Percentiles rank a stretch among this genome's conserved stretches.
Evolutionary conservation across 2,797 vertebrate genomes (phyloP).

Genomic region (Urocyon cinereoargenteus): DNA sequence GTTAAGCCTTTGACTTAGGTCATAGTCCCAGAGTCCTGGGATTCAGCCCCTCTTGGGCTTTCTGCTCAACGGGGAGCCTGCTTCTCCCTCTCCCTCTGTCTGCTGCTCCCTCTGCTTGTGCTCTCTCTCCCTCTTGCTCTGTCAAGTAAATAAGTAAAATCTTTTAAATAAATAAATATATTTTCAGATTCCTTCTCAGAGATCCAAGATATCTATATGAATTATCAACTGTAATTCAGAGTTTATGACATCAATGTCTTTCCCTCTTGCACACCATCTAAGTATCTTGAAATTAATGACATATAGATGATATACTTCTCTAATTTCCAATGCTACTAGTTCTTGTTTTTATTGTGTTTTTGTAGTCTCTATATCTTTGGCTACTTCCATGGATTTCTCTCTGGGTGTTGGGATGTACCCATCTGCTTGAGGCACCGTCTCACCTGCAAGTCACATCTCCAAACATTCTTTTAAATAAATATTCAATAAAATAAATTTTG

Average conservation of each 20-base stretch:
- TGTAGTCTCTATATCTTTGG: neutral
- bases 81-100: no score
- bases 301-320: neutral
- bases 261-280: neutral
- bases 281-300: slow-evolving; percentile 14
- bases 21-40: no score
- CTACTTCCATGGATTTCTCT: neutral
- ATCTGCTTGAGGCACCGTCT: neutral
- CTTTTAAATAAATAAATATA: neutral
- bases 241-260: neutral
- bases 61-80: no score
- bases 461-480: neutral
- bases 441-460: neutral
- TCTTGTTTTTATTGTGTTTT: neutral
- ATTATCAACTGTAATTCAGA: neutral
- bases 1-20: no score
- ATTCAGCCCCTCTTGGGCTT: no score
- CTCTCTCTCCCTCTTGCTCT: no score
- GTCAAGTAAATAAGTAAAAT: no score
- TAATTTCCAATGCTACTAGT: neutral
- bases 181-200: neutral
- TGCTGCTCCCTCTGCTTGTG: no score
- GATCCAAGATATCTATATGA: neutral
- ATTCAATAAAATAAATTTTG: neutral
- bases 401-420: neutral